Evolutionary conservation across 2,113 vertebrate species (phyloP).

Genomic region (Typhlomys cinereus): DNA sequence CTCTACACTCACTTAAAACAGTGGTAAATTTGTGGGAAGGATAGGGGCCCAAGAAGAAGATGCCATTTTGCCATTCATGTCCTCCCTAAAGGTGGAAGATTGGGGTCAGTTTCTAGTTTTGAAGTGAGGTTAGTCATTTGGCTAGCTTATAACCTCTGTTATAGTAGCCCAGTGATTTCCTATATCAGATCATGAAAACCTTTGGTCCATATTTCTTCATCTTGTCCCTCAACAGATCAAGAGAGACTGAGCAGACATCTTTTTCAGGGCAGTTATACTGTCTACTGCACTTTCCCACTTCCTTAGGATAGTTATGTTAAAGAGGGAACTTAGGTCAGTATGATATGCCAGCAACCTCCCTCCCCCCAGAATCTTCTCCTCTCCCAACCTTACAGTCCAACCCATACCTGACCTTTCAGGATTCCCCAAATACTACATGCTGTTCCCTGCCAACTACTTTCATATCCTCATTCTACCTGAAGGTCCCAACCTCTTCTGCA

Average conservation of each 20-base stretch:
- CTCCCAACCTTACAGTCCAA: neutral
- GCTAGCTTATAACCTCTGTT: neutral
- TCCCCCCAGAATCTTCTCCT: neutral
- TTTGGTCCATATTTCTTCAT: neutral
- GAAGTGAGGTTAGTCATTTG: neutral
- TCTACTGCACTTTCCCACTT: neutral
- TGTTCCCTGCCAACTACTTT: fast-evolving
- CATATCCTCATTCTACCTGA: neutral
- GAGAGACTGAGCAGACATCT: conserved; percentile 3
- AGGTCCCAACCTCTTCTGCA: neutral
- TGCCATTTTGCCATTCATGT: neutral
- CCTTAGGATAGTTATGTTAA: neutral
- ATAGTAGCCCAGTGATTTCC: neutral
- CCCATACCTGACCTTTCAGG: neutral
- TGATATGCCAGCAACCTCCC: neutral
- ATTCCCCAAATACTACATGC: neutral
- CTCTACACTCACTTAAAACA: neutral
- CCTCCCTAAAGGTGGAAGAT: neutral
- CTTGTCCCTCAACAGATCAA: conserved; percentile 7
- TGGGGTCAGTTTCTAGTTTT: neutral
- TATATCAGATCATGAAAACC: neutral
- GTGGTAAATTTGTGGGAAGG: neutral
- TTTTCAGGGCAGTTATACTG: neutral
- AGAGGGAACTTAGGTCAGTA: conserved; percentile 1
- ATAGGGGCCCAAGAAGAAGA: neutral